Evolutionary conservation across 1,140 invertebrate species (phyloP).

Genomic region (Eriosoma lanigerum): DNA sequence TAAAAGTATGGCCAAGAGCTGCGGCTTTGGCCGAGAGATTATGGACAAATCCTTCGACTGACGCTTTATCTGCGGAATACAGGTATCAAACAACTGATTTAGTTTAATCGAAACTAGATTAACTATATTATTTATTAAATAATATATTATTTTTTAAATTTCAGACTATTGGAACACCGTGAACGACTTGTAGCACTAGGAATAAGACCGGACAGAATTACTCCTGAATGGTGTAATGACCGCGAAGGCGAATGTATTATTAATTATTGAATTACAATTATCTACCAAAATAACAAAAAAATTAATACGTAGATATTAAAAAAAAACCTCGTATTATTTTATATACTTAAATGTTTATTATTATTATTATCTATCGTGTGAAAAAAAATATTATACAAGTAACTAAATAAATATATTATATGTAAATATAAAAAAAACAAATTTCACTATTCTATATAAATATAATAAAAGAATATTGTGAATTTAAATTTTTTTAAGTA

Average conservation of each 20-base stretch:
- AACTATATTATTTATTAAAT: background rate
- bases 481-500: too few relatives aligned
- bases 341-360: too few relatives aligned
- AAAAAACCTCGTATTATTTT: too few relatives aligned
- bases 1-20: conserved; percentile 73
- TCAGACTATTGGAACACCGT: conserved; percentile 69
- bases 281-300: too few relatives aligned
- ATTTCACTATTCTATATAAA: too few relatives aligned
- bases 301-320: too few relatives aligned
- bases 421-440: too few relatives aligned
- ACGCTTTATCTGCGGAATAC: conserved; percentile 19
- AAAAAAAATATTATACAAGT: too few relatives aligned
- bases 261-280: conserved; percentile 10
- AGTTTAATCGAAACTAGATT: background rate
- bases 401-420: too few relatives aligned
- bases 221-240: conserved; percentile 75
- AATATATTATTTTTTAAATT: conserved; percentile 58
- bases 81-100: conserved; percentile 9
- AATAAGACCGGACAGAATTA: conserved; percentile 69
- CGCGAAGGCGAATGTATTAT: conserved; percentile 67
- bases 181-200: conserved; percentile 67
- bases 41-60: conserved; percentile 68
- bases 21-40: conserved; percentile 76
- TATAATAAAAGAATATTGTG: too few relatives aligned
- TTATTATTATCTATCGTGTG: too few relatives aligned